These are phyloP conservation scores for Dromiciops gliroides DNA, from an alignment of 2,113 vertebrate species.

Conservation along the genomic window DNA sequence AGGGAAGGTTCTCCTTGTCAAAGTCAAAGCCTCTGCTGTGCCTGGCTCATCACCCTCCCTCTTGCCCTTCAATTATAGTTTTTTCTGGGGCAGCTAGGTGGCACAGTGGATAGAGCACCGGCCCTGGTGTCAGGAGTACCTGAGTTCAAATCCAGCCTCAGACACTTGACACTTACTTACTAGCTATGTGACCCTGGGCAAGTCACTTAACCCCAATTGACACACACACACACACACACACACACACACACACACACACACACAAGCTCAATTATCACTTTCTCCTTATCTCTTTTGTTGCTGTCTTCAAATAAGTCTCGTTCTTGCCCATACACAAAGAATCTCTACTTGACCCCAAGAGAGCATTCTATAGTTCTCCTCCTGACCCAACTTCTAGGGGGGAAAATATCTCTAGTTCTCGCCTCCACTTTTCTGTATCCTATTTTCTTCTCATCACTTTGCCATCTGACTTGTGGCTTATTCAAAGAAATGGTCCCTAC, in stretches of 20 bases:
- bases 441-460: neutral
- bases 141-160: too few relatives aligned
- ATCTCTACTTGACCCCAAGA: neutral
- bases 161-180: too few relatives aligned
- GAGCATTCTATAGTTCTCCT: too few relatives aligned
- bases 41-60: neutral
- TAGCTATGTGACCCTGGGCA: too few relatives aligned
- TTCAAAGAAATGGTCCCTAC: neutral
- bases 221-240: too few relatives aligned
- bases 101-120: too few relatives aligned
- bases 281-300: neutral
- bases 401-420: neutral
- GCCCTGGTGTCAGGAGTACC: too few relatives aligned
- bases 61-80: neutral
- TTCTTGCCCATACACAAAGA: neutral
- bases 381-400: neutral
- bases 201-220: too few relatives aligned
- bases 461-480: neutral
- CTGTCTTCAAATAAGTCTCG: neutral
- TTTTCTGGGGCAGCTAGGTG: too few relatives aligned
- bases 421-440: too few relatives aligned
- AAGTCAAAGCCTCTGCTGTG: neutral
- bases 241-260: too few relatives aligned
- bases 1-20: neutral
- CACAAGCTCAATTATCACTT: neutral